Evolutionary conservation across 2,797 vertebrate species (phyloP), one percentile per base, ranked within the genome.

Genomic region (Lutjanus argentimaculatus): DNA sequence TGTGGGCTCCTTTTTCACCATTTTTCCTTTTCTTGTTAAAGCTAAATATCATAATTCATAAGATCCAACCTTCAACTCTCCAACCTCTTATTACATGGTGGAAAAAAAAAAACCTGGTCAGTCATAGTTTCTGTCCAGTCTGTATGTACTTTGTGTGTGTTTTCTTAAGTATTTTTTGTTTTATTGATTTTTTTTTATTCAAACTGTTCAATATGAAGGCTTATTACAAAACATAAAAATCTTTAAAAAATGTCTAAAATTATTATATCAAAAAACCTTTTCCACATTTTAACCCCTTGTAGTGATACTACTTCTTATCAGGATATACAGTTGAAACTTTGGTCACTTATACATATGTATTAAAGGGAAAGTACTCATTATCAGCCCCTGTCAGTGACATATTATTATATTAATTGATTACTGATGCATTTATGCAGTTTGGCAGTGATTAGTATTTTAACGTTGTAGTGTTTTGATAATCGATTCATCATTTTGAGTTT

Each of bases 1-100:
- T 25, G 53, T 12, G 30, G 16, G n/a, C 25, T 69, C 10, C 8
- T 51, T 63, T 67, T 67, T 66, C 13, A 42, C 43, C n/a, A 14
- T 55, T 3, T 19, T 58, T 58, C 2, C 15, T 21, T 59, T 25
- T 53, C 13, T 46, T 12, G 11, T 67, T 52, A 21, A n/a, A 71
- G 22, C 7, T 15, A 51, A 19, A 59, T 40, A 25, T 42, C n/a
- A 22, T 25, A 10, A 53, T 25, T 42, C 14, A 21, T 14, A 4
- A 46, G 5, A 70, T 77, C 19, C 25, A 57, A 30, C 30, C 48
- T 21, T 69, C 46, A 69, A 3, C 42, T 76, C 48, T 30, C 17
- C 7, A 14, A 14, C 4, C 2, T 57, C 6, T 62, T 17, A 56
- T 49, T 16, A n/a, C 2, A 51, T 13, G 15, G 6, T 2, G 1